Conservation (phyloP, 2,888 invertebrate species). For the Agrotis ipsilon region DNA sequence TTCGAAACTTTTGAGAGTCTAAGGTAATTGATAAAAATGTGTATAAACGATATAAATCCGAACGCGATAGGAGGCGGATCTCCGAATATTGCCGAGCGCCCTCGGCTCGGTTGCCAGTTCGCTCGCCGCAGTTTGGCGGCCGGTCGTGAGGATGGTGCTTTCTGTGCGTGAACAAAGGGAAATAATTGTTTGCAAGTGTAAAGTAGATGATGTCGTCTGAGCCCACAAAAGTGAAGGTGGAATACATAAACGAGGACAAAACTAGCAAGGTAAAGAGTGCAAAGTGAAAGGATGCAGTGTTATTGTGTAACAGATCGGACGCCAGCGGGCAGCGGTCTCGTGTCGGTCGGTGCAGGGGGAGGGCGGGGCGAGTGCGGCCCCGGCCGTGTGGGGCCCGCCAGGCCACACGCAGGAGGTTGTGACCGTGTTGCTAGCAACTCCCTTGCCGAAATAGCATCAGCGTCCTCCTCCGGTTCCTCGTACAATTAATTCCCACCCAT, state of each 20-base stretch:
- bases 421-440: conserved; percentile 91
- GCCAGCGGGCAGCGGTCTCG: conserved; percentile 89
- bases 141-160: conserved; percentile 90
- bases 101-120: conserved; percentile 85
- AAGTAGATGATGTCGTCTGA: conserved; percentile 91
- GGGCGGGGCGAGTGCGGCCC: conserved; percentile 90
- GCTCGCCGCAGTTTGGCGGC: conserved; percentile 90
- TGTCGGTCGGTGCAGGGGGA: conserved; percentile 89
- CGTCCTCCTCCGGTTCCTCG: conserved; percentile 76
- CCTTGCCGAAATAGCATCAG: conserved; percentile 88
- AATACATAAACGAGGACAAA: conserved; percentile 89
- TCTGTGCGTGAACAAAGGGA: conserved; percentile 88
- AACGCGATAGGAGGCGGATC: conserved; percentile 90
- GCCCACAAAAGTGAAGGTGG: conserved; percentile 87
- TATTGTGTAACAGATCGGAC: conserved; percentile 89
- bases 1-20: conserved; percentile 23
- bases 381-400: conserved; percentile 91
- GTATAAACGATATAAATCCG: conserved; percentile 76
- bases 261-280: conserved; percentile 85
- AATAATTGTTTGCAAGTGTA: conserved; percentile 85
- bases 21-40: conserved; percentile 63
- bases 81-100: conserved; percentile 85
- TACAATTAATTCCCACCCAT: conserved; percentile 74
- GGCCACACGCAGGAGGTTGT: conserved; percentile 92
- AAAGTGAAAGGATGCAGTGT: conserved; percentile 82